phyloP scores from a whole-genome alignment of 2,113 vertebrate genomes.

The Lynx canadensis region DNA sequence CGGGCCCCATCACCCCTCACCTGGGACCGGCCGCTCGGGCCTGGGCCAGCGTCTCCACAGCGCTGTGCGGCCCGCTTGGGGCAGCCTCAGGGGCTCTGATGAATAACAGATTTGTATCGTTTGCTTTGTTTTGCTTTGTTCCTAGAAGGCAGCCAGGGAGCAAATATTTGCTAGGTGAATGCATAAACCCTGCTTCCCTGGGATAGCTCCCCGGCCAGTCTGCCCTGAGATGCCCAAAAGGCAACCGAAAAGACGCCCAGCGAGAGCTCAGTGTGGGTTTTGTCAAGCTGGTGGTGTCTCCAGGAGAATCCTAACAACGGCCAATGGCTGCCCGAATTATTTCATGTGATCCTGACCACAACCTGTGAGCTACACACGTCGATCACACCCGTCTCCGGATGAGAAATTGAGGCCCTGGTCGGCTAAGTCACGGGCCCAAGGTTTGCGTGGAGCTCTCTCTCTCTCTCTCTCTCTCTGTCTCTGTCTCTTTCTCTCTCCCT shows the following conservation, averaged over 20 bases:
- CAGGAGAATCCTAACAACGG: rapidly evolving
- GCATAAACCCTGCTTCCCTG: neutral
- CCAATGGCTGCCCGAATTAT: no score
- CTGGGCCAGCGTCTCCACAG: rapidly evolving
- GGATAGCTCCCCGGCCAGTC: neutral
- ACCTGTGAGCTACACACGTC: neutral
- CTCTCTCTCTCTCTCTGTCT: neutral
- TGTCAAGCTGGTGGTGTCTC: rapidly evolving
- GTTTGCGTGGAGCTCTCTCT: neutral
- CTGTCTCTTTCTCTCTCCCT: neutral
- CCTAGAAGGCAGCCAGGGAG: neutral
- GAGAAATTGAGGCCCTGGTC: rapidly evolving
- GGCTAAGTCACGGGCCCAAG: no score
- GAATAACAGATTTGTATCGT: neutral
- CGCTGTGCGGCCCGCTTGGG: neutral
- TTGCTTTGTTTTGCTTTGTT: neutral
- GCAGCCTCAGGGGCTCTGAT: neutral
- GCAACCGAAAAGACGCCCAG: neutral
- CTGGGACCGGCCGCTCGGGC: neutral
- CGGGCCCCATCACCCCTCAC: neutral
- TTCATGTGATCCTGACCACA: rapidly evolving
- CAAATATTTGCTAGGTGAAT: no score
- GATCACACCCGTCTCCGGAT: neutral
- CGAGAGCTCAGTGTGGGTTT: rapidly evolving
- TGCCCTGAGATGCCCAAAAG: neutral